A percentile compares a stretch with the other conserved stretches of the same genome.
phyloP scores from a whole-genome alignment of 1,140 invertebrate species.

The Phocides pigmalion region DNA sequence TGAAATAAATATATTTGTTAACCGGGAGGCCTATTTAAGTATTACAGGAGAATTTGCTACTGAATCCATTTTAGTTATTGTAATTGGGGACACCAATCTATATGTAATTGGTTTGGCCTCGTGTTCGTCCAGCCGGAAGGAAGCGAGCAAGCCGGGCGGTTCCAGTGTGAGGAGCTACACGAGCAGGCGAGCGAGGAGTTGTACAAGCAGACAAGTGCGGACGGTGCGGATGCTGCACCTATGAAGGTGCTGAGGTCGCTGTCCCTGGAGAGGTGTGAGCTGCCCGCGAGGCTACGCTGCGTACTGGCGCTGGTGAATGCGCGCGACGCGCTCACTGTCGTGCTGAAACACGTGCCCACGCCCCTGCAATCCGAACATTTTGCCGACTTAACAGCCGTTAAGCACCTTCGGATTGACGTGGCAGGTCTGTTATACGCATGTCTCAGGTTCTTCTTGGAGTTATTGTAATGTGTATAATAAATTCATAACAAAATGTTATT shows the following conservation, averaged over 20 bases:
- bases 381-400: background rate
- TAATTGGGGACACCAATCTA: background rate
- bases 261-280: background rate
- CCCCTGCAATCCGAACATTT: background rate
- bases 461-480: too few species aligned
- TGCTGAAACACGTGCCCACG: conserved; percentile 3
- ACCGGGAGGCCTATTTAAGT: too few species aligned
- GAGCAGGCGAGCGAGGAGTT: background rate
- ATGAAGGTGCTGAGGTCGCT: background rate
- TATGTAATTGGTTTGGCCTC: background rate
- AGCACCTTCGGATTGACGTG: background rate
- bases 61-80: too few species aligned
- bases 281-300: background rate
- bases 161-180: background rate
- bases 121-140: background rate
- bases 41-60: too few species aligned
- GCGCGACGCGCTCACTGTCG: conserved; percentile 12
- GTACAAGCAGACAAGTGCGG: background rate
- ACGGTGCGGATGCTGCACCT: background rate
- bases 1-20: too few species aligned
- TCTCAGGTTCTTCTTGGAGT: too few species aligned
- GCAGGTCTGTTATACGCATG: background rate
- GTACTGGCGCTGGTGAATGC: background rate
- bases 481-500: too few species aligned
- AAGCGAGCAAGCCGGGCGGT: background rate